These are phyloP conservation scores for Meles meles DNA, from an alignment of 2,113 vertebrate genomes.

Conservation along the genomic window DNA sequence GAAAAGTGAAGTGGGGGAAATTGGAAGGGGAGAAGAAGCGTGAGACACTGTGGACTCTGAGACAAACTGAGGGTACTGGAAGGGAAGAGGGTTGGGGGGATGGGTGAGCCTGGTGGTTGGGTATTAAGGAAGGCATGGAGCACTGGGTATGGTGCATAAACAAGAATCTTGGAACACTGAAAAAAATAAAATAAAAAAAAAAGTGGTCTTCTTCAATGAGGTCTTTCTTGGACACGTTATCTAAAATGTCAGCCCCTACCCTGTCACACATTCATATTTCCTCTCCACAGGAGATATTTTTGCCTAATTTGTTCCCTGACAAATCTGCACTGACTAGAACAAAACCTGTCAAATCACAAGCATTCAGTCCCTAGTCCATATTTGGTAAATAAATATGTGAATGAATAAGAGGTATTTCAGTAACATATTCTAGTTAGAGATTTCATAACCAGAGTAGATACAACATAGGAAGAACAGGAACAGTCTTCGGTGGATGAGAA, in stretches of 20 bases:
- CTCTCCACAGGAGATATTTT: background rate
- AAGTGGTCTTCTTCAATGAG: background rate
- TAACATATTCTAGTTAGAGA: background rate
- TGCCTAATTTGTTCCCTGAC: background rate
- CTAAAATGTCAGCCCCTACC: background rate
- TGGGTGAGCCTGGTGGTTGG: too few species aligned
- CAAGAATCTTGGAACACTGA: too few species aligned
- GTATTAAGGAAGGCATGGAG: too few species aligned
- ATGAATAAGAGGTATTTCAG: background rate
- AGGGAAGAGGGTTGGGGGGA: too few species aligned
- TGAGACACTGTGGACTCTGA: too few species aligned
- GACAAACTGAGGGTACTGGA: too few species aligned
- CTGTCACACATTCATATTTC: background rate
- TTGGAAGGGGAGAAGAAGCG: too few species aligned
- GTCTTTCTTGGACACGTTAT: background rate
- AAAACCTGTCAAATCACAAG: background rate
- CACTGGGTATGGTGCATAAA: too few species aligned
- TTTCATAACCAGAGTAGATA: background rate
- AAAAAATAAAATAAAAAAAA: too few species aligned
- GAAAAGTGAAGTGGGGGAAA: too few species aligned
- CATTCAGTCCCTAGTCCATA: background rate
- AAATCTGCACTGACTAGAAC: background rate
- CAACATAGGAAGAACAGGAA: background rate
- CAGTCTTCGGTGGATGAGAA: background rate
- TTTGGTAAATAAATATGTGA: background rate